Evolutionary conservation across 2,888 invertebrate genomes (phyloP).

Genomic region (Diogma glabrata): DNA sequence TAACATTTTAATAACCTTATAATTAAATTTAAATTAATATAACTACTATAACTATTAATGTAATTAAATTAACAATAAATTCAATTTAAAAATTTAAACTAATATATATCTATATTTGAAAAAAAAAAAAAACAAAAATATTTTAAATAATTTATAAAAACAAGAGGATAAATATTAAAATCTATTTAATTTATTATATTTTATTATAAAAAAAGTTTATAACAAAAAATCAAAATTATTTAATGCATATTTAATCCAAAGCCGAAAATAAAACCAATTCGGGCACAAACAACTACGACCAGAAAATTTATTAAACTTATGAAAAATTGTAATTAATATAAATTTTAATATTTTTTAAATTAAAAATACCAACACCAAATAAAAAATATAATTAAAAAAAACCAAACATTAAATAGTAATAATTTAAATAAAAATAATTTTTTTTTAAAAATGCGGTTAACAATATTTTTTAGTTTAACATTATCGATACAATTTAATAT

Average conservation of each 20-base stretch:
- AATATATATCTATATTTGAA: neutral
- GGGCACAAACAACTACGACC: conserved; percentile 4
- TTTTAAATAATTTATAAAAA: conserved; percentile 6
- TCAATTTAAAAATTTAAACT: neutral
- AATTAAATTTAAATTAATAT: conserved; percentile 13
- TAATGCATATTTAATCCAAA: conserved; percentile 1
- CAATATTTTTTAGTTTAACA: conserved; percentile 7
- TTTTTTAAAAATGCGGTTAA: conserved; percentile 8
- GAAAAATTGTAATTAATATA: conserved; percentile 5
- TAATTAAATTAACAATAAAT: conserved; percentile 5
- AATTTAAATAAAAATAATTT: conserved; percentile 4
- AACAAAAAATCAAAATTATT: conserved; percentile 10
- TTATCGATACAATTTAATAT: conserved; percentile 12
- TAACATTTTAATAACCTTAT: conserved; percentile 21
- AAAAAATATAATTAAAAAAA: conserved; percentile 8
- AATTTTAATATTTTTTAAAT: conserved; percentile 8
- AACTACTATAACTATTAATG: conserved; percentile 6
- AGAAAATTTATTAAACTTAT: conserved; percentile 1
- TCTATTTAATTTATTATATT: conserved; percentile 8
- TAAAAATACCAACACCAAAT: conserved; percentile 3
- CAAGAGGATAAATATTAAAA: conserved; percentile 3
- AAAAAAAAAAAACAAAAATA: neutral
- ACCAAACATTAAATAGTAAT: conserved; percentile 5
- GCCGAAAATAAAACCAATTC: conserved; percentile 5
- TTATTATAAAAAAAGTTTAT: conserved; percentile 5